Percentiles rank a stretch among this genome's conserved stretches.
These are phyloP conservation scores for Yasuhikotakia modesta DNA, from an alignment of 2,797 vertebrate genomes.

Conservation along the genomic window DNA sequence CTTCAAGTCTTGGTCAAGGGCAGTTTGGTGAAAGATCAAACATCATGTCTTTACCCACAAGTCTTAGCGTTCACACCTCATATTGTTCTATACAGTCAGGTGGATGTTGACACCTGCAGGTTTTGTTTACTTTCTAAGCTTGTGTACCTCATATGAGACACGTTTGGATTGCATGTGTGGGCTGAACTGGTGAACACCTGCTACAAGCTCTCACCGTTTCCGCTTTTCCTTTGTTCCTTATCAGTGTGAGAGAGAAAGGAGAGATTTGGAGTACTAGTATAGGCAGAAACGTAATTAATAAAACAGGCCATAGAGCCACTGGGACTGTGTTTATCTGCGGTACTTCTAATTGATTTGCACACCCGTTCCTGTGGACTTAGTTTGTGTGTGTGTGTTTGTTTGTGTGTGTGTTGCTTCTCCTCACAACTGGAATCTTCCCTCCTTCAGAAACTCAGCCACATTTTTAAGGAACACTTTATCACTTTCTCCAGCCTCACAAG, in stretches of 20 bases:
- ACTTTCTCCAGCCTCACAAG: constrained; percentile 22
- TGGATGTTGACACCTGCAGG: constrained; percentile 23
- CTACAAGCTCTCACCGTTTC: constrained; percentile 2
- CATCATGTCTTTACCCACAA: neutral
- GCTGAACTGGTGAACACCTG: constrained; percentile 29
- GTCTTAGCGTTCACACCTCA: neutral
- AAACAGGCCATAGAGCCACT: constrained; percentile 49
- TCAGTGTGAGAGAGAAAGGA: constrained; percentile 32
- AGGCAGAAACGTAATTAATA: constrained; percentile 55
- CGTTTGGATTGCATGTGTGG: neutral
- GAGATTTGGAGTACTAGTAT: constrained; percentile 36
- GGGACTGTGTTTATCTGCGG: constrained; percentile 58
- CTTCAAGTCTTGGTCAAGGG: no score
- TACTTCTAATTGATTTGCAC: constrained; percentile 55
- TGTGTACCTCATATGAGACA: neutral
- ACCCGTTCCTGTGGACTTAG: constrained; percentile 27
- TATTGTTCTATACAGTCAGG: constrained; percentile 16
- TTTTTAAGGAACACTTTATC: constrained; percentile 7
- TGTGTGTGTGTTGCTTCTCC: constrained; percentile 16
- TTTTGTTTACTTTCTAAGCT: constrained; percentile 20
- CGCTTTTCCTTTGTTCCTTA: constrained; percentile 33
- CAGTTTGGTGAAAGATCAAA: no score
- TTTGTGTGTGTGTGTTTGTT: constrained; percentile 18
- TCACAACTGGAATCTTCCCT: constrained; percentile 17
- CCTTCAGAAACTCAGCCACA: constrained; percentile 38